These are phyloP conservation scores for Odontamblyopus rebecca DNA, from an alignment of 2,797 vertebrate species.

Conservation along the genomic window DNA sequence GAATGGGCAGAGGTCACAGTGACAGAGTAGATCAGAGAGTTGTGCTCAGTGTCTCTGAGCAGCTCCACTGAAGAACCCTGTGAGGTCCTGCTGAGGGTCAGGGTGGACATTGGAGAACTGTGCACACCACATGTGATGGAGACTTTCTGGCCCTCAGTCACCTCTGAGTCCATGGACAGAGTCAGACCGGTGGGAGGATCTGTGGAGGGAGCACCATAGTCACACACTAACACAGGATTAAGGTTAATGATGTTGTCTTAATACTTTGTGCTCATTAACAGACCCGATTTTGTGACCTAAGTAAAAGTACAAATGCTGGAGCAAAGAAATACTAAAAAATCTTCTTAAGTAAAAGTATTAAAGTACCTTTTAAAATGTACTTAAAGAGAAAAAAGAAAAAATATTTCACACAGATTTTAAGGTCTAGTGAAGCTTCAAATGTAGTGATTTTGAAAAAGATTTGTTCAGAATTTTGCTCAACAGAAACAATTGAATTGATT, in stretches of 20 bases:
- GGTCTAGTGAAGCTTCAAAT: too few species aligned
- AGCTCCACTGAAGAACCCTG: rapidly evolving
- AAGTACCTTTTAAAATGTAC: too few species aligned
- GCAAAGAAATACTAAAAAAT: too few species aligned
- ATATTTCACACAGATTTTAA: too few species aligned
- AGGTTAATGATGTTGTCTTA: not conserved
- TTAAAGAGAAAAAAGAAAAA: too few species aligned
- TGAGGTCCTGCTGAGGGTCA: constrained; percentile 16
- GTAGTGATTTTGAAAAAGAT: too few species aligned
- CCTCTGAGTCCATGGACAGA: constrained; percentile 25
- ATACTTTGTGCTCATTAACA: not conserved
- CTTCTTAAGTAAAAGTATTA: too few species aligned
- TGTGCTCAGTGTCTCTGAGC: rapidly evolving
- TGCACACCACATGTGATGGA: constrained; percentile 44
- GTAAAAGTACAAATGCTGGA: too few species aligned
- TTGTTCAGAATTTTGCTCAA: too few species aligned
- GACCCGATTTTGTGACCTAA: not conserved
- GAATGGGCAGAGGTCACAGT: not conserved
- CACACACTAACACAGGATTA: not conserved
- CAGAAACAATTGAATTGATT: too few species aligned
- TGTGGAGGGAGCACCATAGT: constrained; percentile 35
- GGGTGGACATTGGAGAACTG: constrained; percentile 19
- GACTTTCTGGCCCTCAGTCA: constrained; percentile 26
- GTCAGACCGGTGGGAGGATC: constrained; percentile 41
- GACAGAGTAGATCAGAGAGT: constrained; percentile 1